A percentile compares a stretch with the other conserved stretches of the same genome.
Evolutionary conservation across 2,113 vertebrate species (phyloP).

Genomic region (Tyto alba): DNA sequence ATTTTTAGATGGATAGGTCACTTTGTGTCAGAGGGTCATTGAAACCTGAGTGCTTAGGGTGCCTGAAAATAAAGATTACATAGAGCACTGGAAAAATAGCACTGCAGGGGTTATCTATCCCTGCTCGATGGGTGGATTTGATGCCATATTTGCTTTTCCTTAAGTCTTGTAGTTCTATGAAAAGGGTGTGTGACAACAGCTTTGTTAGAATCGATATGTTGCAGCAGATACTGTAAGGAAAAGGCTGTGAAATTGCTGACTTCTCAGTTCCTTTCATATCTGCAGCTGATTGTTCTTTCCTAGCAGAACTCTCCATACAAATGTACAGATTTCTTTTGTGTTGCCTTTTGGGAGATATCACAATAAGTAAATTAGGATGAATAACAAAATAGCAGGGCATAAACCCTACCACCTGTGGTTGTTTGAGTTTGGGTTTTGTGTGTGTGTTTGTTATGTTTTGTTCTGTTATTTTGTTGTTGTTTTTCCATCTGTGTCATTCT

Average conservation of each 20-base stretch:
- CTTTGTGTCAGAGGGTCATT: background rate
- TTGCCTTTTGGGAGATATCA: background rate
- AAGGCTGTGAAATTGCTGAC: conserved; percentile 34
- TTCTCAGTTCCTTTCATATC: conserved; percentile 2
- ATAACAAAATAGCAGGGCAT: background rate
- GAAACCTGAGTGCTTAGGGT: background rate
- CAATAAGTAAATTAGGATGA: background rate
- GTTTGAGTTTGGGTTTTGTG: background rate
- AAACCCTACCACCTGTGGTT: background rate
- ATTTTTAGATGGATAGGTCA: background rate
- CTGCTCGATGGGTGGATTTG: background rate
- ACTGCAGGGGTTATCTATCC: accelerated
- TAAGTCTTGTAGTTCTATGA: background rate
- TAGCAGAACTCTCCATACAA: background rate
- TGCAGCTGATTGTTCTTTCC: conserved; percentile 31
- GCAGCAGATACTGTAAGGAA: background rate
- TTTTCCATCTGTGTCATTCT: background rate
- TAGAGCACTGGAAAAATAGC: background rate
- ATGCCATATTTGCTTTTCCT: background rate
- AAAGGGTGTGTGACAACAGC: accelerated
- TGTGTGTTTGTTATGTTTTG: background rate
- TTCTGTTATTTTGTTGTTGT: background rate
- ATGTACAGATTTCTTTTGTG: background rate
- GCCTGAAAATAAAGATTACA: background rate
- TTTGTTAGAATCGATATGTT: background rate